These are phyloP conservation scores for Takifugu flavidus DNA, from an alignment of 2,113 vertebrate species.

Conservation along the genomic window DNA sequence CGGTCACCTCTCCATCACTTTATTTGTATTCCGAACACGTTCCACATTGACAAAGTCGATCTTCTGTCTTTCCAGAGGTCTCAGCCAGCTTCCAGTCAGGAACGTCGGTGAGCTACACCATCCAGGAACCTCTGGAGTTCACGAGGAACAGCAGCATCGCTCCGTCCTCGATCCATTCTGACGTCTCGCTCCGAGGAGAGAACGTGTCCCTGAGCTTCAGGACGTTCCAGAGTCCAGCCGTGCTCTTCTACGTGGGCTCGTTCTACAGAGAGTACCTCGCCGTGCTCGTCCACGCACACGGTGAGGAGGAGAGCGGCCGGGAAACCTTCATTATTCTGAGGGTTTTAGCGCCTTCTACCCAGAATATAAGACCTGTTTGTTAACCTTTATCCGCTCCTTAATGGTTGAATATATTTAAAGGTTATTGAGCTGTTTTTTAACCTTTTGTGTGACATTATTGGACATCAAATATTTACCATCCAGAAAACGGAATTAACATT, in stretches of 20 bases:
- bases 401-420: not conserved
- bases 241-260: constrained; percentile 83
- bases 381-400: no score
- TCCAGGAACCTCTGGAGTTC: constrained; percentile 83
- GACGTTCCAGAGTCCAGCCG: constrained; percentile 79
- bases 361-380: no score
- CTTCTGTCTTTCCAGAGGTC: constrained; percentile 77
- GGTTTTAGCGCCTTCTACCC: no score
- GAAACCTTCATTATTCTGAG: no score
- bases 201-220: constrained; percentile 82
- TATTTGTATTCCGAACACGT: not conserved
- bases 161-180: constrained; percentile 83
- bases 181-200: constrained; percentile 79
- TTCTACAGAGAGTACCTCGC: constrained; percentile 86
- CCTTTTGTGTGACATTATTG: not conserved
- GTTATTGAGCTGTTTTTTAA: not conserved
- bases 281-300: constrained; percentile 82
- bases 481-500: no score
- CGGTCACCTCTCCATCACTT: no score
- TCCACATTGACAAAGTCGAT: not conserved
- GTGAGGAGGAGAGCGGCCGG: constrained; percentile 66
- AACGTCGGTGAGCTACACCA: constrained; percentile 83
- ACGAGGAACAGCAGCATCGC: constrained; percentile 81
- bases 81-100: constrained; percentile 84
- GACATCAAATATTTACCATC: no score